A percentile compares a stretch with the other conserved stretches of the same genome.
phyloP scores from a whole-genome alignment of 2,797 vertebrate genomes.

The Danio aesculapii region DNA sequence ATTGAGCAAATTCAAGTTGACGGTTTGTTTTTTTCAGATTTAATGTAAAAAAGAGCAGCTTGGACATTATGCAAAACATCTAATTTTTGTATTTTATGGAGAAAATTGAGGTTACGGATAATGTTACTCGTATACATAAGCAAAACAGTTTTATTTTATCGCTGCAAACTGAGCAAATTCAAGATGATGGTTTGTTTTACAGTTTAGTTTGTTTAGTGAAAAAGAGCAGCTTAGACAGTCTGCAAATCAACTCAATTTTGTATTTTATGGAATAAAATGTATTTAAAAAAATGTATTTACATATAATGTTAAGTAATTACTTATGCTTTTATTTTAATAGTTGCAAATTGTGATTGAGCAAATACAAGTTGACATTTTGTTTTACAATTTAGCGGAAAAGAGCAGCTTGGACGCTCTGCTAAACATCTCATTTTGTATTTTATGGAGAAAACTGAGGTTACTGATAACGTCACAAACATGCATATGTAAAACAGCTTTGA shows the following conservation, averaged over 20 bases:
- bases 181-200: not conserved
- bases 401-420: not conserved
- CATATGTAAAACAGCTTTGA: not conserved
- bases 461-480: no score
- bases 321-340: no score
- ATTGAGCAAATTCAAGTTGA: not conserved
- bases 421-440: not conserved
- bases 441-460: no score
- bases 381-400: not conserved
- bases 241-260: not conserved
- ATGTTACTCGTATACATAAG: no score
- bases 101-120: no score
- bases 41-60: not conserved
- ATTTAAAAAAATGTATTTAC: no score
- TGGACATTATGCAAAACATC: not conserved
- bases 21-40: conserved; percentile 11
- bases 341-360: not conserved
- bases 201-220: no score
- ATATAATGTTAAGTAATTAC: no score
- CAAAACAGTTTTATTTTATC: not conserved
- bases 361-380: not conserved
- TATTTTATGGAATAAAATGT: no score
- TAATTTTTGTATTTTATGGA: not conserved
- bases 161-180: no score
- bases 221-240: not conserved